A percentile compares a stretch with the other conserved stretches of the same genome.
Conservation (phyloP, 2,113 vertebrate genomes). For the Crotalus horridus region DNA sequence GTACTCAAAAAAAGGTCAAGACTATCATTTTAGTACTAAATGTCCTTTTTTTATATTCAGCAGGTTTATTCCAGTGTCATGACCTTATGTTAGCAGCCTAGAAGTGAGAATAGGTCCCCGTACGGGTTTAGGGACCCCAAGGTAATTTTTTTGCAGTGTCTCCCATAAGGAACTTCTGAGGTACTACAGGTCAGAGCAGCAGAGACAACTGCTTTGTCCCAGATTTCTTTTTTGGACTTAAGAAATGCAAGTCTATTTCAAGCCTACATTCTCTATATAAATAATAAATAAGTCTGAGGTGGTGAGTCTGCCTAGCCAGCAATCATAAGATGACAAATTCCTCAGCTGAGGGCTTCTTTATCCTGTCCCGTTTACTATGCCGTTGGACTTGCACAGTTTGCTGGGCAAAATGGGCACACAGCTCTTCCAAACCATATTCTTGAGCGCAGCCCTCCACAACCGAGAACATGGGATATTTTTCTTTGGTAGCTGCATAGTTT, state of each 20-base stretch:
- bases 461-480: slow-evolving; percentile 89
- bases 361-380: slow-evolving; percentile 53
- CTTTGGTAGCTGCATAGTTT: slow-evolving; percentile 68
- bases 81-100: neutral
- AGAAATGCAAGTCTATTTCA: neutral
- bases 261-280: slow-evolving; percentile 35
- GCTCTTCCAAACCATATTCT: slow-evolving; percentile 78
- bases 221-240: neutral
- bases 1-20: neutral
- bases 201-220: neutral
- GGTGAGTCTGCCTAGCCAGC: neutral
- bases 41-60: neutral
- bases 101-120: neutral
- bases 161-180: neutral
- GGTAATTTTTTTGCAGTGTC: neutral
- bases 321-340: slow-evolving; percentile 85
- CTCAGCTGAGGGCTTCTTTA: slow-evolving; percentile 74
- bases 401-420: slow-evolving; percentile 63
- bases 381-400: slow-evolving; percentile 63
- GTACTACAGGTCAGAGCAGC: neutral
- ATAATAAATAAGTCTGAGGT: slow-evolving; percentile 49
- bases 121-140: neutral
- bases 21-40: neutral
- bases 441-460: slow-evolving; percentile 82
- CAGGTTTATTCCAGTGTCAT: slow-evolving; percentile 4